Conservation (phyloP, 2,797 vertebrate genomes). For the Tarsius wallacei region DNA sequence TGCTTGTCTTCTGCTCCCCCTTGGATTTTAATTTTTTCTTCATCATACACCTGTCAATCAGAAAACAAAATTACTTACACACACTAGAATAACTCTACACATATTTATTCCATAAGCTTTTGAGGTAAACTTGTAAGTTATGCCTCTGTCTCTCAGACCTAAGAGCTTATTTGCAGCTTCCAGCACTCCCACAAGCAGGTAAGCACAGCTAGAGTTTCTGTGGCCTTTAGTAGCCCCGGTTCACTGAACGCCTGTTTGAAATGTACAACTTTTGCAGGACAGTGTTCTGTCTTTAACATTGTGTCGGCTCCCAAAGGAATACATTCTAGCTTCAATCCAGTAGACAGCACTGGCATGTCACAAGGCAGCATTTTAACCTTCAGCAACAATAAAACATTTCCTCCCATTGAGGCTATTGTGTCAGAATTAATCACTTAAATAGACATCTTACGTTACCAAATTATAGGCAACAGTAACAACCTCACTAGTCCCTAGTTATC, state of each 20-base stretch:
- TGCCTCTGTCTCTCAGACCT: constrained; percentile 55
- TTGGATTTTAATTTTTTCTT: constrained; percentile 70
- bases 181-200: background rate
- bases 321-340: constrained; percentile 54
- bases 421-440: constrained; percentile 54
- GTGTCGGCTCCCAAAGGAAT: constrained; percentile 36
- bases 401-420: constrained; percentile 23
- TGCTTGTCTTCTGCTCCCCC: background rate
- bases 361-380: constrained; percentile 58
- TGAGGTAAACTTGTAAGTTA: constrained; percentile 60
- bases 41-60: background rate
- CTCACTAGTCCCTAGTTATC: background rate
- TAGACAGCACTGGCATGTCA: background rate
- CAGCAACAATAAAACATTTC: constrained; percentile 35
- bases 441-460: constrained; percentile 55
- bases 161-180: constrained; percentile 56
- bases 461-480: constrained; percentile 42
- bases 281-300: constrained; percentile 53
- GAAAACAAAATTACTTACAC: constrained; percentile 46
- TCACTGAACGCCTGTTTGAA: constrained; percentile 62
- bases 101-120: constrained; percentile 54
- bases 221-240: background rate
- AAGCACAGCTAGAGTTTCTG: constrained; percentile 55
- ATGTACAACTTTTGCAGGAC: background rate
- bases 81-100: constrained; percentile 26